Conservation (phyloP, 2,888 invertebrate genomes). For the Ptychoptera albimana region DNA sequence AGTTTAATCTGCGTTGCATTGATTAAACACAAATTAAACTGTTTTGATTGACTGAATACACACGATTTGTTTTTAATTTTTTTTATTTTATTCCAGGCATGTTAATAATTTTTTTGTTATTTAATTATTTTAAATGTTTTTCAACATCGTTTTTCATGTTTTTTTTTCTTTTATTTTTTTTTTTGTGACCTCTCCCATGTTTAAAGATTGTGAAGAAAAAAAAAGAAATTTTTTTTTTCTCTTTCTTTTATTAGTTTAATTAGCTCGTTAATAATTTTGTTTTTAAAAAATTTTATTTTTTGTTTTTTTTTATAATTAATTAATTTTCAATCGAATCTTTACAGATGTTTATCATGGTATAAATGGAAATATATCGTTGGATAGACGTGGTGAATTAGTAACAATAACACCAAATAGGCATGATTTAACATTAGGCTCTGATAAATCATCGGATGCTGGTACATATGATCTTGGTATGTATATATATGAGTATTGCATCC, state of each 20-base stretch:
- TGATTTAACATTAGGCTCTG: slow-evolving; percentile 27
- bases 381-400: slow-evolving; percentile 25
- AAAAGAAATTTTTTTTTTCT: too few relatives aligned
- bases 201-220: background rate
- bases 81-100: too few relatives aligned
- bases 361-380: slow-evolving; percentile 30
- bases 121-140: too few relatives aligned
- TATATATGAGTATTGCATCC: background rate
- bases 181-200: background rate
- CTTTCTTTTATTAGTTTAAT: too few relatives aligned
- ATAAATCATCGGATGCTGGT: slow-evolving; percentile 27
- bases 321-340: slow-evolving; percentile 1
- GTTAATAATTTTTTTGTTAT: too few relatives aligned
- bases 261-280: too few relatives aligned
- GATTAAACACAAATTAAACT: too few relatives aligned
- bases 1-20: too few relatives aligned
- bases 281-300: slow-evolving; percentile 1
- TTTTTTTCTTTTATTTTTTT: background rate
- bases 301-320: slow-evolving; percentile 3
- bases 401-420: slow-evolving; percentile 22
- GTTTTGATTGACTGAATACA: too few relatives aligned
- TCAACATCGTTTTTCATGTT: background rate
- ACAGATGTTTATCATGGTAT: slow-evolving; percentile 28
- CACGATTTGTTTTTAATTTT: too few relatives aligned
- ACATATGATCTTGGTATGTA: slow-evolving; percentile 21